Percentiles rank a stretch among this genome's conserved stretches.
These are phyloP conservation scores for Etheostoma nigrum DNA, from an alignment of 2,797 vertebrate genomes.

Conservation along the genomic window DNA sequence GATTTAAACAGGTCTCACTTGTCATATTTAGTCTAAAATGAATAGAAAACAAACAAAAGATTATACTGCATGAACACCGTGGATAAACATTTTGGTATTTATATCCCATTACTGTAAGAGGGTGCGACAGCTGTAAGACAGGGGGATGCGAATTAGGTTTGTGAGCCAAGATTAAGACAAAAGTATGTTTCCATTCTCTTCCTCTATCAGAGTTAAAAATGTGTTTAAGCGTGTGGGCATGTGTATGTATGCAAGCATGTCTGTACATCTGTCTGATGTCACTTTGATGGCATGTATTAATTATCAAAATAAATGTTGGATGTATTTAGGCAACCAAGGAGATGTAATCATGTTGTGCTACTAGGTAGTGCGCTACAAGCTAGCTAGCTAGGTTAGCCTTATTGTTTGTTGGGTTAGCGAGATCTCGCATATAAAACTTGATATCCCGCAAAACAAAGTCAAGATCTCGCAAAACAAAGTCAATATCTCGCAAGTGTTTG, in stretches of 20 bases:
- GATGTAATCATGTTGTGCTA: too few species aligned
- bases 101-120: conserved; percentile 50
- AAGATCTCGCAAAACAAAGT: too few species aligned
- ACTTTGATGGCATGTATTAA: conserved; percentile 9
- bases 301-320: too few species aligned
- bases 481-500: too few species aligned
- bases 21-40: conserved; percentile 78
- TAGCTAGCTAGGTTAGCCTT: too few species aligned
- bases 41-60: conserved; percentile 77
- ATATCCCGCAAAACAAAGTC: too few species aligned
- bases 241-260: not conserved
- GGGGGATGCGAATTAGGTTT: conserved; percentile 44
- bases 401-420: too few species aligned
- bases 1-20: conserved; percentile 76
- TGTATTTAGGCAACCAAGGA: too few species aligned
- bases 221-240: not conserved
- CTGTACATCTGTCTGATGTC: conserved; percentile 10
- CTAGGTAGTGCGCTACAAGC: too few species aligned
- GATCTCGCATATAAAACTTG: too few species aligned
- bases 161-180: conserved; percentile 50
- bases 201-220: conserved; percentile 2
- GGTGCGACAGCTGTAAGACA: conserved; percentile 64
- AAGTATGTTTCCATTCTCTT: conserved; percentile 14
- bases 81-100: conserved; percentile 70
- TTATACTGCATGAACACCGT: conserved; percentile 56